Conservation (phyloP, 2,113 vertebrate species). For the Cyprinodon tularosa region DNA sequence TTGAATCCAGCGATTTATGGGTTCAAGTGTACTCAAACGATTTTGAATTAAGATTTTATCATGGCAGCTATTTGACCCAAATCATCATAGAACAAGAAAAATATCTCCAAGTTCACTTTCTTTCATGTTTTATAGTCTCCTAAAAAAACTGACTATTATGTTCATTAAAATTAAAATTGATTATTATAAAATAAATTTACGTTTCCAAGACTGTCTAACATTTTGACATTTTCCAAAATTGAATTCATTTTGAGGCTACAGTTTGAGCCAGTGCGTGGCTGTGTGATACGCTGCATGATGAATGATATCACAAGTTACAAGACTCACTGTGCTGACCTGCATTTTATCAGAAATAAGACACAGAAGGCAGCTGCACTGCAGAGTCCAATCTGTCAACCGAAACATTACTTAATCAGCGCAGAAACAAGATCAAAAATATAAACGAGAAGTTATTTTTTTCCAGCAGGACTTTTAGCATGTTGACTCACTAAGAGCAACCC, state of each 20-base stretch:
- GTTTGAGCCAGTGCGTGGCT: neutral
- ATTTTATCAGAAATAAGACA: conserved; percentile 30
- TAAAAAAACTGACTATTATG: neutral
- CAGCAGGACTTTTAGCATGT: neutral
- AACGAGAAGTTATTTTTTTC: conserved; percentile 1
- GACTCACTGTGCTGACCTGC: conserved; percentile 29
- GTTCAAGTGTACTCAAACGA: no score
- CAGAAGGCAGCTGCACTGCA: conserved; percentile 21
- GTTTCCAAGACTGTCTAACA: neutral
- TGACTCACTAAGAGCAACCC: neutral
- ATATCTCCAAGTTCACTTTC: neutral
- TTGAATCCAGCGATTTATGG: no score
- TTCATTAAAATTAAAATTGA: neutral
- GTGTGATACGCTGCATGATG: conserved; percentile 19
- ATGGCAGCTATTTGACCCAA: neutral
- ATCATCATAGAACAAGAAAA: neutral
- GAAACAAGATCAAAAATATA: neutral
- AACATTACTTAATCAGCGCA: neutral
- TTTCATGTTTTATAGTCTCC: neutral
- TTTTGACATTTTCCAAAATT: neutral
- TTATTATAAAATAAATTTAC: neutral
- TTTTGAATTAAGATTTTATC: neutral
- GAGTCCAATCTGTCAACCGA: neutral
- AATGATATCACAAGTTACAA: conserved; percentile 15
- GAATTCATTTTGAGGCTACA: conserved; percentile 7